These are phyloP conservation scores for Lepus americanus DNA, from an alignment of 2,113 vertebrate genomes.

Conservation along the genomic window DNA sequence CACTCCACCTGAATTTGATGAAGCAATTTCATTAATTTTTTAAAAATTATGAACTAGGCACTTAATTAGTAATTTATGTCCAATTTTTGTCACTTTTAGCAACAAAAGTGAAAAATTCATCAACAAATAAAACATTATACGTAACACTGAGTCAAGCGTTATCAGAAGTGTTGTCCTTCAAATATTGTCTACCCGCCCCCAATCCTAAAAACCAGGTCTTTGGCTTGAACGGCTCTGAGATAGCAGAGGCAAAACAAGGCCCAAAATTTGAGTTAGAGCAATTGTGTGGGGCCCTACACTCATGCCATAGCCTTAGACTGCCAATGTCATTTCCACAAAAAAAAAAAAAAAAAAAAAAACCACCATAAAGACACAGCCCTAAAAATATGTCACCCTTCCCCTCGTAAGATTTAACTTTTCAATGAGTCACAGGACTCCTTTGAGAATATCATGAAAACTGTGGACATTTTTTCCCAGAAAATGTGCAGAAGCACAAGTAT, in stretches of 20 bases:
- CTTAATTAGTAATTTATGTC: conserved; percentile 81
- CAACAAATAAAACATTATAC: conserved; percentile 82
- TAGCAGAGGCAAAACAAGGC: background rate
- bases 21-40: conserved; percentile 63
- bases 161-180: conserved; percentile 75
- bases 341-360: background rate
- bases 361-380: background rate
- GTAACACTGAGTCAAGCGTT: conserved; percentile 76
- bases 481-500: background rate
- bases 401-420: background rate
- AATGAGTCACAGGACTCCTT: background rate
- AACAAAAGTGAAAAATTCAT: conserved; percentile 78
- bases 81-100: conserved; percentile 83
- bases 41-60: conserved; percentile 66
- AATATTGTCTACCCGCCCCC: background rate
- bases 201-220: background rate
- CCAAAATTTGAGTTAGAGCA: background rate
- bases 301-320: background rate
- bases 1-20: conserved; percentile 51
- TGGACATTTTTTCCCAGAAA: background rate
- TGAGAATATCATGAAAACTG: background rate
- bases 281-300: background rate
- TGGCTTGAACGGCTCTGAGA: background rate
- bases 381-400: background rate
- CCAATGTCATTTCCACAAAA: background rate